Percentiles rank a stretch among this genome's conserved stretches.
phyloP scores from a whole-genome alignment of 2,797 vertebrate species.

The Arnoldichthys spilopterus region DNA sequence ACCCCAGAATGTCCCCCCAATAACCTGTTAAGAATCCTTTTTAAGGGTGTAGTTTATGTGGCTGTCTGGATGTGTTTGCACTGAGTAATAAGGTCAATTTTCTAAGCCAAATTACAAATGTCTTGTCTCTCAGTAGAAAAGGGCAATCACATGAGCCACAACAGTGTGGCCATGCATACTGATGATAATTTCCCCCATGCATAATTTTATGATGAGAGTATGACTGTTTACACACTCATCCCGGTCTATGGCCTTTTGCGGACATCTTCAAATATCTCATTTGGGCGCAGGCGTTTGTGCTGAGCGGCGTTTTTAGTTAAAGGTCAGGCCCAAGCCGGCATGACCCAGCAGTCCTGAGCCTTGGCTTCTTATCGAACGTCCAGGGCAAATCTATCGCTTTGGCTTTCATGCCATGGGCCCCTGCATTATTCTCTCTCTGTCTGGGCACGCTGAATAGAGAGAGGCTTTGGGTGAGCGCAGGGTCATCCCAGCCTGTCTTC shows the following conservation, averaged over 20 bases:
- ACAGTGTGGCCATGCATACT: constrained; percentile 34
- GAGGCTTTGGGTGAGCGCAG: constrained; percentile 65
- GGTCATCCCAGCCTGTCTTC: constrained; percentile 69
- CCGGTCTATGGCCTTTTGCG: constrained; percentile 34
- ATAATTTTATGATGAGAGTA: constrained; percentile 31
- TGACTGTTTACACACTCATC: constrained; percentile 41
- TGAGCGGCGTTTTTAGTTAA: constrained; percentile 57
- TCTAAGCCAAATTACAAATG: constrained; percentile 22
- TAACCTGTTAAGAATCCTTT: not conserved
- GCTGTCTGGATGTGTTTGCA: not conserved
- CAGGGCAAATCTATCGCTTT: constrained; percentile 60
- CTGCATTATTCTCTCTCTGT: constrained; percentile 46
- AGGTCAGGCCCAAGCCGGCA: constrained; percentile 68
- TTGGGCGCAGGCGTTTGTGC: constrained; percentile 39
- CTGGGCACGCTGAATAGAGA: constrained; percentile 52
- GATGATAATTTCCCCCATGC: constrained; percentile 24
- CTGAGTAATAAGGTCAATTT: constrained; percentile 8
- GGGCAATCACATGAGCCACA: constrained; percentile 33
- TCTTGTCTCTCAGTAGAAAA: constrained; percentile 27
- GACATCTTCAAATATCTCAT: constrained; percentile 37
- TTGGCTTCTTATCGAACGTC: constrained; percentile 59
- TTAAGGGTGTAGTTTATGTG: constrained; percentile 1
- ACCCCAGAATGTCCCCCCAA: not conserved
- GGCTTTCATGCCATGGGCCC: constrained; percentile 62
- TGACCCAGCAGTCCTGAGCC: constrained; percentile 39